Base-by-base conservation (phyloP, 53 echinoderm and acorn worm species). In the Stichopus horrens region DNA sequence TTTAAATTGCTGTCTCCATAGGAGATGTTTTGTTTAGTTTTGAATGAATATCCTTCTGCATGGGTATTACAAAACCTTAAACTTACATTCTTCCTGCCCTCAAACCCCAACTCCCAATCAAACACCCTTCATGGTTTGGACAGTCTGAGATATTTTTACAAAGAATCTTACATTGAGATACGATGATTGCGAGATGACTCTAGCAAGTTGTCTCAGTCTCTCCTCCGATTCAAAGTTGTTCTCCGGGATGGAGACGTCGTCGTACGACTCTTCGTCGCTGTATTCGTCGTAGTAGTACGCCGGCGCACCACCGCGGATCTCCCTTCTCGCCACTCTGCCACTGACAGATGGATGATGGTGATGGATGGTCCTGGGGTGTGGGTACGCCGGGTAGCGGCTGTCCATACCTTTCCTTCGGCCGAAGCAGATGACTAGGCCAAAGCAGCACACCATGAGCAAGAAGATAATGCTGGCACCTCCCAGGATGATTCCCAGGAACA, bases 131-230 rank as follows among this genome's bases (percentile, higher is more conserved):
- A 37, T 37, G 37, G 37, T 37, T 37, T 37, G 37, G 37, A 37
- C 37, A 37, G 2, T 37, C 37, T 37, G 37, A 37, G 37, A 37
- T 37, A 37, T 37, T 37, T 37, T 37, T 37, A 37, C 4, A 63
- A 37, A 63, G 16, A 8, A 37, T 65, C 94, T 94, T 86, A 96
- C 96, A 87, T 96, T 92, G 14, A 96, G 91, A 7, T 94, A 90
- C 7, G 94, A 90, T 58, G 94, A 93, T 51, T 94, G 94, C 51
- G 91, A 91, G 90, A 96, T 96, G 10, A 94, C 96, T 55, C 89
- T 88, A 16, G 91, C 93, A 65, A 94, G 76, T 23, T 94, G 93
- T 65, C 89, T 74, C 96, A 96, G 91, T 4, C 94, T 88, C n/a
- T 93, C 85, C 51, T 96, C 96, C 9, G 57, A 19, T 16, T 19